Base-by-base conservation (phyloP, 2,797 vertebrate genomes). In the Decapterus maruadsi region DNA sequence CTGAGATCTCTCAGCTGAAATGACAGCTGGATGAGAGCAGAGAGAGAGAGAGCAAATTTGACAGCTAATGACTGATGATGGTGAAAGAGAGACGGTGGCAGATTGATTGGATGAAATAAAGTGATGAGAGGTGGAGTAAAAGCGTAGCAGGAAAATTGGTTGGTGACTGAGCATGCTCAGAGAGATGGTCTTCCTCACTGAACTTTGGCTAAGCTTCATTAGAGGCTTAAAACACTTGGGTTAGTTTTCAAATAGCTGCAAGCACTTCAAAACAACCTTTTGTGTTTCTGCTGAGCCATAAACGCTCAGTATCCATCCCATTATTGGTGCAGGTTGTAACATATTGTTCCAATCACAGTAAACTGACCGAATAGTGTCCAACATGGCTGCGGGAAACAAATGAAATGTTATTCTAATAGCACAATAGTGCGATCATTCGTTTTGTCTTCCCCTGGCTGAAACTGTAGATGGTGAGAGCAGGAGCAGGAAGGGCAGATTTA, bases 401-500 rank as follows among this genome's bases (percentile, higher is more conserved):
- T 58, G 19, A 65, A 67, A 69, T n/a, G 4, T 54, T 20, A 20
- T 67, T 59, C 83, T 56, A 31, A 56, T 29, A 79, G 61, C 46
- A 75, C 46, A 83, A 64, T 22, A 67, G 48, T 20, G 42, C 45
- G 40, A n/a, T 77, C 19, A 68, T 74, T 60, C 78, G 36, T 34
- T 61, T 59, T 66, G 64, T 81, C 66, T 60, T 78, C 57, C 20
- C 8, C 62, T 66, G 17, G 58, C 34, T 81, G 38, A 57, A 72
- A 36, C 45, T 75, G 36, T 46, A 58, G 68, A 76, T 12, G 43
- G 36, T 42, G 53, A 64, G 56, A 63, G 55, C 48, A 68, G 54
- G 3, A 70, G 59, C 29, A 70, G 57, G 19, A 51, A 67, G 68
- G 29, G 3, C 31, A 54, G 78, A 86, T 84, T 77, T 86, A 42